Base-by-base conservation (phyloP, 2,113 vertebrate genomes). In the Uria lomvia region DNA sequence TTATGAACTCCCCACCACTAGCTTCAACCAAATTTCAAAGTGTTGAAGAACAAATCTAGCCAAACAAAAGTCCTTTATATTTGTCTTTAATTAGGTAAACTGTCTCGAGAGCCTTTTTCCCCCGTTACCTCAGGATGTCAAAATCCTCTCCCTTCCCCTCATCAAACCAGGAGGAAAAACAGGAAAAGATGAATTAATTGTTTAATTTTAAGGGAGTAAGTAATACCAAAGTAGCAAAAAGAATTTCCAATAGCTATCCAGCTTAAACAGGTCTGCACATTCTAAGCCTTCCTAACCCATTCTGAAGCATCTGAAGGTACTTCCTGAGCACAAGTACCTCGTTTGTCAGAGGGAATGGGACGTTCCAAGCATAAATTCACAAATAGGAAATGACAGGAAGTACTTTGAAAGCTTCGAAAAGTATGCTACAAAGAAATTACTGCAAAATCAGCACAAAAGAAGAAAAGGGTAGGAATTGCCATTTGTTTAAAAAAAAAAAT, bases 361-460 rank as follows among this genome's bases (percentile, higher is more conserved):
- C 0, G 0, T 87, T 91, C 45, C 83, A 47, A 70, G 47, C 79
- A 43, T 27, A 38, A 87, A 84, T 14, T 67, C 86, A 74, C 52
- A 68, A 56, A 43, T 10, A 88, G 88, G 82, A 88, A 96, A 72
- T 2, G 18, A 30, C 78, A 66, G 95, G 52, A 95, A 93, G 62
- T 8, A 20, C 62, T 90, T 3, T 43, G 56, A 82, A 23, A 59
- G 76, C 12, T 5, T 50, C 2, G 1, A 40, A 53, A 75, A 82
- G 55, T 32, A 32, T 3, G n/a, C 43, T 60, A 42, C 58, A 43
- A 47, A 68, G 49, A 84, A 90, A 87, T 34, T 52, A 59, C 71
- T 73, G 84, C 90, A 72, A 42, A 82, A 79, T 88, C 92, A 96
- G 87, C 94, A 88, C 84, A n/a, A 36, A 49, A 19, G 59, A n/a